Evolutionary conservation across 2,888 invertebrate genomes (phyloP), one percentile per base, ranked within the genome.

Genomic region (Kuschelorhynchus macadamiae): DNA sequence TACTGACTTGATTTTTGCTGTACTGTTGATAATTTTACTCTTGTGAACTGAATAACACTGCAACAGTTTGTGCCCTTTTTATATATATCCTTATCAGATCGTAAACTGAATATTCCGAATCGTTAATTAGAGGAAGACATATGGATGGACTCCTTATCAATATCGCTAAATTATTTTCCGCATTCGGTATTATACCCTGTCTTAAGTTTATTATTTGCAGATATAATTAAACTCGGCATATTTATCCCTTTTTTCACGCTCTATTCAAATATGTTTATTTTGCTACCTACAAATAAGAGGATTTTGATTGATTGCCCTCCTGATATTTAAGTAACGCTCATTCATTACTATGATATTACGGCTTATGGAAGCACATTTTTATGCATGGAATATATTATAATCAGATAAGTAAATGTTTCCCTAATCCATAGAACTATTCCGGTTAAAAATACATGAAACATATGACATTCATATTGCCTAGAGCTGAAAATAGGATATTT

Each of bases 91-190:
- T 70, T 70, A 67, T 67, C 70, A 44, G 0, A 17, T n/a, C 14
- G 49, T 62, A 41, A 67, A 53, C 56, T 16, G n/a, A 46, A 46
- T 57, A 61, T 62, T 46, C 17, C 18, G 36, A 33, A 55, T 42
- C 57, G 30, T 62, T 69, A 61, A 69, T 69, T 65, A 59, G 42
- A 42, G 25, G 11, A 33, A 59, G 49, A 55, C 70, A 70, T 66
- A 70, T 70, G 70, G 70, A 57, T 18, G 39, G 17, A 4, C 30
- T 25, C n/a, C 25, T 55, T 67, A 67, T 61, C 67, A 33, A 20
- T 25, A 16, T 42, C 9, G 42, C 18, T 39, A 25, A 53, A 56
- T 42, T 25, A 25, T 7, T 65, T 17, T 2, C 18, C 44, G n/a
- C 20, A 52, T 17, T 36, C 32, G 36, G 33, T 20, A 42, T 42